A percentile compares a stretch with the other conserved stretches of the same genome.
These are phyloP conservation scores for Rutpela maculata DNA, from an alignment of 2,888 invertebrate species.

Conservation along the genomic window DNA sequence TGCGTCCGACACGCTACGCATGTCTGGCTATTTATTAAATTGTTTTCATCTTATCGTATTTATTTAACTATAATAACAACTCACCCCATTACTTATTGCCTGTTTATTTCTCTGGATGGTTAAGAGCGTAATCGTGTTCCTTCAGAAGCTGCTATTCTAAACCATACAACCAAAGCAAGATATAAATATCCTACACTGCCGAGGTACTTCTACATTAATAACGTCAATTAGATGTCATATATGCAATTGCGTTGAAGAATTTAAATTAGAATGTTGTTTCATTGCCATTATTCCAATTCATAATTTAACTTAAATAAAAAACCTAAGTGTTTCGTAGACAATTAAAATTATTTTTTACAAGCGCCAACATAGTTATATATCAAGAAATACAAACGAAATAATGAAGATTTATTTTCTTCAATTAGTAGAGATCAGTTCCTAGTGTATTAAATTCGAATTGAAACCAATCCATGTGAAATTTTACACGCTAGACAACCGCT, in stretches of 20 bases:
- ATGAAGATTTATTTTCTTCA: too few species aligned
- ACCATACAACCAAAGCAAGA: background rate
- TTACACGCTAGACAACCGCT: too few species aligned
- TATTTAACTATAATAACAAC: slow-evolving; percentile 28
- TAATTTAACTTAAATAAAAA: too few species aligned
- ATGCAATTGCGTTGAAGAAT: background rate
- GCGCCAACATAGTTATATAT: too few species aligned
- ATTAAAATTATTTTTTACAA: too few species aligned
- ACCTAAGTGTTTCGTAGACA: too few species aligned
- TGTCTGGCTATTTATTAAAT: slow-evolving; percentile 54
- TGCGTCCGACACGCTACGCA: slow-evolving; percentile 59
- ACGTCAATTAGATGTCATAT: background rate
- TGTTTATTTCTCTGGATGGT: slow-evolving; percentile 25
- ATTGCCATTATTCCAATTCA: too few species aligned
- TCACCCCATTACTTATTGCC: slow-evolving; percentile 25
- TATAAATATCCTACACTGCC: slow-evolving; percentile 8
- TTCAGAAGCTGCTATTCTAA: slow-evolving; percentile 9
- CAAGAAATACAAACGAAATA: too few species aligned
- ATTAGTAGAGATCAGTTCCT: too few species aligned
- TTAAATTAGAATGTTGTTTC: background rate
- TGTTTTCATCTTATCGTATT: slow-evolving; percentile 47
- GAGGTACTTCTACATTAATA: background rate
- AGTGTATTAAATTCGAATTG: too few species aligned
- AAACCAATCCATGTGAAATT: too few species aligned
- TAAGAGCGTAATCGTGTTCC: slow-evolving; percentile 3